Evolutionary conservation across 1,140 invertebrate genomes (phyloP).

Genomic region (Liolophura sinensis): DNA sequence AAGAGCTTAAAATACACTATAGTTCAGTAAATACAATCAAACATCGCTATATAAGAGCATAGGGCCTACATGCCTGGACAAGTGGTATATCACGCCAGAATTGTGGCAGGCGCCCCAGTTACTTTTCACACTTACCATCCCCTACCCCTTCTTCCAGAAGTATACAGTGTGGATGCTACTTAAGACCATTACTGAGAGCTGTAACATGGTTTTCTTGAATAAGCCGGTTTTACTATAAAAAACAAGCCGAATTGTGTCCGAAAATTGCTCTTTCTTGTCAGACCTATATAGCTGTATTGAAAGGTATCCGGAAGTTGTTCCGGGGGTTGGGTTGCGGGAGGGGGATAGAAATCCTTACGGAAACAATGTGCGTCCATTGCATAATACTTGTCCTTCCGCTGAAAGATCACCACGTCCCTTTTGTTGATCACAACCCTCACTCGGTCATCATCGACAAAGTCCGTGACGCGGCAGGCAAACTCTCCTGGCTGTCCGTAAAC

Average conservation of each 20-base stretch:
- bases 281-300: not conserved
- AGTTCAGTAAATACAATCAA: not conserved
- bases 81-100: not conserved
- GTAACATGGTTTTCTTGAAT: too few relatives aligned
- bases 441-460: too few relatives aligned
- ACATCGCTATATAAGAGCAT: not conserved
- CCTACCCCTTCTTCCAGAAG: too few relatives aligned
- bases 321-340: not conserved
- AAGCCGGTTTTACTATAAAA: not conserved
- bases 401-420: not conserved
- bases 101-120: not conserved
- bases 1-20: not conserved
- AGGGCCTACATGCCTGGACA: not conserved
- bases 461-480: too few relatives aligned
- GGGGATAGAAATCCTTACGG: not conserved
- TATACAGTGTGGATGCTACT: too few relatives aligned
- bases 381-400: not conserved
- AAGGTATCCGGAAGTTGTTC: not conserved
- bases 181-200: too few relatives aligned
- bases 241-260: not conserved
- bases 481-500: too few relatives aligned
- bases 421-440: not conserved
- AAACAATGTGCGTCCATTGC: conserved; percentile 1
- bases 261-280: not conserved
- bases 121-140: not conserved